Conservation (phyloP, 2,888 invertebrate species). For the Phyllotreta cruciferae region DNA sequence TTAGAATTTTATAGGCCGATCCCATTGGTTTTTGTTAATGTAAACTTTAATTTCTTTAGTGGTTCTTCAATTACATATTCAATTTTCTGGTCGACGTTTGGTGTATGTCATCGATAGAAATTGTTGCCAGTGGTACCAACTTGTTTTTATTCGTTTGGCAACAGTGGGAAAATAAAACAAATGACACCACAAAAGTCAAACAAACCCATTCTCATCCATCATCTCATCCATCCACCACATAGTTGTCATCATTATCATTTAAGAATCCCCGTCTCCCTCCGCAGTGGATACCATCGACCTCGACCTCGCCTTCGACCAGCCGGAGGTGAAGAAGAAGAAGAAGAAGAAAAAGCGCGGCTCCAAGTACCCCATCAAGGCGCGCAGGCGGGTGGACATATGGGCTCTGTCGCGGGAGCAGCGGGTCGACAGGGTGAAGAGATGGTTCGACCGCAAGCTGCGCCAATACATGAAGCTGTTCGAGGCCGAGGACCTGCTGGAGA, state of each 20-base stretch:
- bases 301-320: too few relatives aligned
- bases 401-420: neutral
- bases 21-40: neutral
- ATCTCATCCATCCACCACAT: too few relatives aligned
- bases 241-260: too few relatives aligned
- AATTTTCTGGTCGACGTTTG: neutral
- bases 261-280: too few relatives aligned
- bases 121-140: neutral
- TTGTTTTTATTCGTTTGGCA: too few relatives aligned
- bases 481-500: conserved; percentile 1
- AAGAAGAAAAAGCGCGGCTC: neutral
- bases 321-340: conserved; percentile 4
- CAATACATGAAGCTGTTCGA: neutral
- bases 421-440: neutral
- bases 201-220: too few relatives aligned
- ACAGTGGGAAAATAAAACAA: too few relatives aligned
- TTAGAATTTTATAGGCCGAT: neutral
- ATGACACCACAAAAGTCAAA: too few relatives aligned
- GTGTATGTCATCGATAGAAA: neutral
- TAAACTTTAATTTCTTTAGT: neutral
- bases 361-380: neutral
- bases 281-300: too few relatives aligned
- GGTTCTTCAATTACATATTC: neutral
- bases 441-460: neutral
- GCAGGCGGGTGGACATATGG: neutral